These are phyloP conservation scores for Athalia rosae DNA, from an alignment of 2,888 invertebrate species.

Conservation along the genomic window DNA sequence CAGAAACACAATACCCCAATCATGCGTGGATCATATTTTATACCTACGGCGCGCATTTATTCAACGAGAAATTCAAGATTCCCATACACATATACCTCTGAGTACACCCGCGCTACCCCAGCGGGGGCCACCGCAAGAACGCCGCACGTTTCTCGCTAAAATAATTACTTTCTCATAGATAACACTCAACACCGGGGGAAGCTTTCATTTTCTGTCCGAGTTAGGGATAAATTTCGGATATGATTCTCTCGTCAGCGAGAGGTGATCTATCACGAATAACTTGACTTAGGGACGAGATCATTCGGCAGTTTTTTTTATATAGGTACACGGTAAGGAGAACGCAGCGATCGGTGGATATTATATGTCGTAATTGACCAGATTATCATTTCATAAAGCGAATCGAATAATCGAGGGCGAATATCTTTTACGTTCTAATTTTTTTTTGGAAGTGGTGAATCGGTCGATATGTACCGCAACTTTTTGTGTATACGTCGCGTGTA, in stretches of 20 bases:
- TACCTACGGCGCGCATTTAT: constrained; percentile 46
- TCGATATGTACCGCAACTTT: not conserved
- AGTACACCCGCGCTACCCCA: not conserved
- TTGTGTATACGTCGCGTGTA: not conserved
- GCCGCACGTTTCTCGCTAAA: constrained; percentile 22
- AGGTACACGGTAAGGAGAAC: not conserved
- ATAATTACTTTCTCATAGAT: constrained; percentile 28
- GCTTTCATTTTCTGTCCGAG: constrained; percentile 22
- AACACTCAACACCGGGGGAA: constrained; percentile 1
- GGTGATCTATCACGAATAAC: constrained; percentile 28
- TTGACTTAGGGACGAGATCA: not conserved
- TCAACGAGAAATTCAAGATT: constrained; percentile 40
- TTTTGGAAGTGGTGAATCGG: too few relatives aligned
- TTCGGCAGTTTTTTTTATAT: constrained; percentile 22
- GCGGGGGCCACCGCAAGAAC: not conserved
- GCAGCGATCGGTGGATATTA: constrained; percentile 12
- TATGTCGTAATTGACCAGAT: not conserved
- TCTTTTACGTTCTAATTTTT: too few relatives aligned
- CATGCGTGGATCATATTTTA: constrained; percentile 58
- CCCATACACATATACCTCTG: constrained; percentile 2
- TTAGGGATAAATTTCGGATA: constrained; percentile 30
- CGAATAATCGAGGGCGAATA: constrained; percentile 17
- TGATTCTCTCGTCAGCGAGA: constrained; percentile 34
- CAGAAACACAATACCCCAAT: constrained; percentile 56
- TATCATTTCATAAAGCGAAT: too few relatives aligned